Evolutionary conservation across 1,140 invertebrate genomes (phyloP), one percentile per base, ranked within the genome.

Genomic region (Drosophila repleta): DNA sequence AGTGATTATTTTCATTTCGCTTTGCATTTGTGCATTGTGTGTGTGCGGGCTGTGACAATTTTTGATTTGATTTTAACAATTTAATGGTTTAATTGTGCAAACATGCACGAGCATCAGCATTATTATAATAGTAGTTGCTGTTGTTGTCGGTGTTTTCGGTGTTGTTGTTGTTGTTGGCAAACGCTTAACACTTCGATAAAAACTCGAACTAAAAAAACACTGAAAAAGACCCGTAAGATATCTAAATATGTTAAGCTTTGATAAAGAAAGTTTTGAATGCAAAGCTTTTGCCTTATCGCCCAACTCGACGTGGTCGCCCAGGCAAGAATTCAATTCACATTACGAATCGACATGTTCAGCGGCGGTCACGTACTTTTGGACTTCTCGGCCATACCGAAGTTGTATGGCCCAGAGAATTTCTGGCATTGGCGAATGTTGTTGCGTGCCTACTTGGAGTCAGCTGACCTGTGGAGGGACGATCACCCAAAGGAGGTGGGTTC

Each of bases 31-130:
- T 43, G 2, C 39, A 43, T 17, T 43, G 39, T 8, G 3, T 29
- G 32, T 85, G 65, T 78, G 62, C 26, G 26, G 39, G 46, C 58
- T 74, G 61, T 46, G 52, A 56, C n/a, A 21, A 57, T 39, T 72
- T 35, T 77, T 81, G 64, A 87, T 84, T 79, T 66, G 78, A 76
- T 82, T 82, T 57, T 85, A 90, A 90, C 76, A 90, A 85, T 79
- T 89, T 90, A 90, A 90, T 90, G 32, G 78, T 87, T 83, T 87
- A 87, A 85, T 82, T 81, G 78, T 56, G 13, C 39, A 48, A 53
- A 35, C 41, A 52, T 37, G 41, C 18, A 58, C 41, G 46, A 49
- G 41, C 20, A 53, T 48, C 17, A 55, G 26, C 48, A 35, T 1
- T 46, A 35, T 5, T 21, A 51, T 7, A 43, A 11, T 26, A 37